These are phyloP conservation scores for Diaperis boleti DNA, from an alignment of 2,888 invertebrate genomes.

Conservation along the genomic window DNA sequence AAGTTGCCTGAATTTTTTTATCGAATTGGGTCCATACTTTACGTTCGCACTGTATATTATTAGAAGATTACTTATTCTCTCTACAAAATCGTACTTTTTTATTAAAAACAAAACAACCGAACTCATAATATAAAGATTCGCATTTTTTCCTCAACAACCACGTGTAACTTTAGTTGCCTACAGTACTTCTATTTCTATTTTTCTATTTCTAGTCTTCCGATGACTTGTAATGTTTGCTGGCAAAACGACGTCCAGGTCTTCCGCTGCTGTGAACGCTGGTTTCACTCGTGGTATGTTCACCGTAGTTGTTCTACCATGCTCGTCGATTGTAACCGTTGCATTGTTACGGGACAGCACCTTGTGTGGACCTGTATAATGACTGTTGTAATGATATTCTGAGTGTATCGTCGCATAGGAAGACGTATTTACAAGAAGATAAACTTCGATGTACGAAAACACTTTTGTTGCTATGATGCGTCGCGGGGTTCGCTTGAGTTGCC, in stretches of 20 bases:
- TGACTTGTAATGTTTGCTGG: background rate
- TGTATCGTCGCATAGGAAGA: no score
- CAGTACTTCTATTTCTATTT: constrained; percentile 33
- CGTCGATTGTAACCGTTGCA: constrained; percentile 40
- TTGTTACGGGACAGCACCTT: constrained; percentile 36
- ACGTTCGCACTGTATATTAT: no score
- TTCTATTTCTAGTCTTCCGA: background rate
- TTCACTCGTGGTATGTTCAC: constrained; percentile 49
- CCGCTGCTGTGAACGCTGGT: constrained; percentile 44
- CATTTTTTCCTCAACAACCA: no score
- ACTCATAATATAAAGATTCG: no score
- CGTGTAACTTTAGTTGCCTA: constrained; percentile 8
- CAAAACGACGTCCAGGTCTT: background rate
- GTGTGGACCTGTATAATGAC: constrained; percentile 47
- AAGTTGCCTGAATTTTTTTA: no score
- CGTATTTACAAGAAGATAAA: no score
- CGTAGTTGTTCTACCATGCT: constrained; percentile 27
- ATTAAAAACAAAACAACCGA: no score
- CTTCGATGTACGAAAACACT: no score
- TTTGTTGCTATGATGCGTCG: constrained; percentile 1
- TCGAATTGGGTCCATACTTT: no score
- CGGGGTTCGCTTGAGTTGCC: background rate
- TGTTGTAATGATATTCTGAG: no score
- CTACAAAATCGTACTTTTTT: no score
- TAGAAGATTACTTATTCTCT: no score